phyloP scores from a whole-genome alignment of 2,888 invertebrate species.

The Gasteruption jaculator region DNA sequence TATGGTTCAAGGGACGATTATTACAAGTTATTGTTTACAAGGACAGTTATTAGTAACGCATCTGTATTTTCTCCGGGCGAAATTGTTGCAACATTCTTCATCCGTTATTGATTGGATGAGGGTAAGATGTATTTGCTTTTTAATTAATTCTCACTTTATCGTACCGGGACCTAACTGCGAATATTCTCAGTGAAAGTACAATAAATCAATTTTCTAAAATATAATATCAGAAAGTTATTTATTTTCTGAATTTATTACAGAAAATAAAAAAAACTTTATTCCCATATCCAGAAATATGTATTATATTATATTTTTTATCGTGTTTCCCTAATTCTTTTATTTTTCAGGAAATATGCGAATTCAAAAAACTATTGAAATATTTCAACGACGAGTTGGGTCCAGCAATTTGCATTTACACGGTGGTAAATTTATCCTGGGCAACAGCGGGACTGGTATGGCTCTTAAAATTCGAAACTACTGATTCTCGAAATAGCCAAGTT shows the following conservation, averaged over 20 bases:
- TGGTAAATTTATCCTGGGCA: conserved; percentile 71
- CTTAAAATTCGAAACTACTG: conserved; percentile 59
- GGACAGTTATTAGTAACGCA: conserved; percentile 74
- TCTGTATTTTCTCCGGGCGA: conserved; percentile 67
- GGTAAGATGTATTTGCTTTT: conserved; percentile 48
- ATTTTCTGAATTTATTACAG: too few species aligned
- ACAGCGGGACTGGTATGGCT: conserved; percentile 68
- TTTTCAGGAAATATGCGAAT: conserved; percentile 72
- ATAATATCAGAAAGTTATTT: too few species aligned
- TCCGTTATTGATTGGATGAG: conserved; percentile 76
- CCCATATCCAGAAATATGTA: neutral
- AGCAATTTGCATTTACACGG: conserved; percentile 71
- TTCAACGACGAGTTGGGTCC: conserved; percentile 73
- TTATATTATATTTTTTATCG: conserved; percentile 4
- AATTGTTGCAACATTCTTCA: conserved; percentile 69
- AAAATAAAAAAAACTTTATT: conserved; percentile 4
- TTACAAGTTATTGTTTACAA: conserved; percentile 79
- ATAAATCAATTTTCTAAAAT: too few species aligned
- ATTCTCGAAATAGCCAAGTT: conserved; percentile 58
- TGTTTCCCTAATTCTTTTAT: conserved; percentile 14
- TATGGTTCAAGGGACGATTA: conserved; percentile 76
- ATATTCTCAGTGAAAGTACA: too few species aligned
- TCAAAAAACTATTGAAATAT: conserved; percentile 71
- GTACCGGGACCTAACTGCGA: too few species aligned
- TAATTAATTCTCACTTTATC: conserved; percentile 3